Evolutionary conservation across 1,140 invertebrate genomes (phyloP).

Genomic region (Diprion similis): DNA sequence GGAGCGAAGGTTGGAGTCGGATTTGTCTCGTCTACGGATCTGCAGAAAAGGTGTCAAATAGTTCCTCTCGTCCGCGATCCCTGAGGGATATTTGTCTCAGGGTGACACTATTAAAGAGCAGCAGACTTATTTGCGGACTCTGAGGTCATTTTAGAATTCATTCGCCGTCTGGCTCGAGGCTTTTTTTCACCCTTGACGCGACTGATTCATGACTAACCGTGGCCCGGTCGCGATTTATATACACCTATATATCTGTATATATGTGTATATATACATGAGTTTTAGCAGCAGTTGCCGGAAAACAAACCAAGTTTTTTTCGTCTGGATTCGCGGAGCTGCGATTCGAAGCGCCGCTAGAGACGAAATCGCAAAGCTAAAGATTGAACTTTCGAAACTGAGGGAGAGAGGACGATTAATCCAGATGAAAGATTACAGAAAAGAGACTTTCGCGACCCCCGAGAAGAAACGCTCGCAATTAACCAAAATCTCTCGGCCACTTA

Average conservation of each 20-base stretch:
- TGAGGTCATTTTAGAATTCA: conserved; percentile 6
- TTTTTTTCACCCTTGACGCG: neutral
- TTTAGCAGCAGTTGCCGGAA: neutral
- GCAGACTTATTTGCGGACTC: neutral
- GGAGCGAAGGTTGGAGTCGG: too few species aligned
- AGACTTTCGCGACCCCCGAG: neutral
- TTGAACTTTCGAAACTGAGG: neutral
- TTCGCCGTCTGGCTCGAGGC: neutral
- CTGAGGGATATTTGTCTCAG: neutral
- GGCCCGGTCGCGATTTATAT: too few species aligned
- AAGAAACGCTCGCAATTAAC: neutral
- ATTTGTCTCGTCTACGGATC: too few species aligned
- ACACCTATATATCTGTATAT: too few species aligned
- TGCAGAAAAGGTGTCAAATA: neutral
- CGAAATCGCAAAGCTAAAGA: neutral
- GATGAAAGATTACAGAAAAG: neutral
- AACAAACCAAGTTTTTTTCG: neutral
- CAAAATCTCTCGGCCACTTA: neutral
- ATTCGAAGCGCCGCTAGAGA: neutral
- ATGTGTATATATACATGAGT: neutral
- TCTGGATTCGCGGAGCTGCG: neutral
- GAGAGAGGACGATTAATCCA: neutral
- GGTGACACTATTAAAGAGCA: neutral
- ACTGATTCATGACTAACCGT: neutral
- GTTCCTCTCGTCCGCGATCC: neutral